Evolutionary conservation across 2,113 vertebrate species (phyloP), one percentile per base, ranked within the genome.

Genomic region (Prunella himalayana): DNA sequence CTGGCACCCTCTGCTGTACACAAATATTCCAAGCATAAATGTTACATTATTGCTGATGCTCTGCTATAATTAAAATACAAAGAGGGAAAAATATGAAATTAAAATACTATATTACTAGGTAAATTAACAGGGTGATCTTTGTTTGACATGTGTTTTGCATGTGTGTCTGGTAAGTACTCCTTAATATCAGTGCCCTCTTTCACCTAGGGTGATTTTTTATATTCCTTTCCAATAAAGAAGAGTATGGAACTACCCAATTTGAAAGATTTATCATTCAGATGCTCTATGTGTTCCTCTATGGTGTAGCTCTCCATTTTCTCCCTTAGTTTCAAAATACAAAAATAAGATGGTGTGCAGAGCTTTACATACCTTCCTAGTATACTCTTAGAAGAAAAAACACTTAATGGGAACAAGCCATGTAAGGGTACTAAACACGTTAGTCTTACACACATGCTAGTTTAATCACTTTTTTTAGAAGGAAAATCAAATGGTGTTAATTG

Each of bases 1-100:
- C 50, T 95, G 63, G 75, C 76, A 93, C 57, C 63, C 75, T 95
- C 82, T 95, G 47, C 66, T 93, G 82, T 80, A 16, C 63, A 47
- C 79, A 82, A 82, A 79, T 82, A 80, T 76, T 78, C 15, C 69
- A 73, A 65, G 24, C 20, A n/a, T 73, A 78, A 61, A 73, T 77
- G 61, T 44, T 70, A 23, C n/a, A 70, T 70, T 63, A 53, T 68
- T 82, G 6, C 8, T 72, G 44, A 56, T 80, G 19, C 2, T 68
- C 8, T 76, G 12, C 6, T 64, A 37, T 50, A 82, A 64, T 53
- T 85, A 60, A 64, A 60, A 13, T 51, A 68, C 3, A 64, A 89
- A 66, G 27, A 49, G 7, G 19, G 1, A 75, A 66, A 88, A 66
- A 63, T 15, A 78, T 10, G 7, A 56, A 66, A 71, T 45, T 39